Evolutionary conservation across 2,113 vertebrate species (phyloP), one percentile per base, ranked within the genome.

Genomic region (Thermophis baileyi): DNA sequence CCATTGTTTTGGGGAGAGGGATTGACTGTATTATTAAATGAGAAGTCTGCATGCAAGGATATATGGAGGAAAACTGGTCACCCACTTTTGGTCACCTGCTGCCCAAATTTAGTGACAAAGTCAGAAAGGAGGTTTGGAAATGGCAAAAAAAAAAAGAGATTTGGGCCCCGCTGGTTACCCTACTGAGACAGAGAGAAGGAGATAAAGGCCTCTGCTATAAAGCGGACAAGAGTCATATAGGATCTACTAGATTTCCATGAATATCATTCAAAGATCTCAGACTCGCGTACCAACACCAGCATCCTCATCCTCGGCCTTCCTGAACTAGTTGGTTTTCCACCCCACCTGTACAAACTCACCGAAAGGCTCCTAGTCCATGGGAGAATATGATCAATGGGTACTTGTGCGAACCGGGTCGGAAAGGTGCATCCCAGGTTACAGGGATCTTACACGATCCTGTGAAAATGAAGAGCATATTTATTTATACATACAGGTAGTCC

Each of bases 371-470:
- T 86, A 98, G 91, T 40, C 98, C 97, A 0, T 98, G 98, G 50
- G 98, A 98, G 94, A 98, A 98, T 96, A 98, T 96, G 96, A 98
- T 95, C 95, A 98, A 93, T 0, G 98, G 98, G 57, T 98, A 98
- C 49, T 96, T 94, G 0, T 89, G 57, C n/a, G 93, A 88, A 92
- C 92, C 49, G 81, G 96, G 86, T 92, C 96, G 96, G 94, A 98
- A 96, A 46, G 96, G 93, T 3, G 91, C 97, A 0, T 98, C 97
- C 98, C 98, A 98, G 91, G 93, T 96, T 85, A 97, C 95, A 0
- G 98, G 97, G 46, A 98, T 96, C 12, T 89, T 93, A 95, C 94
- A 97, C 44, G 96, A 96, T 46, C 98, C 98, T 96, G 94, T 0
- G 0, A 88, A 91, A 92, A 90, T 44, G 24, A 40, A 93, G 88